A percentile compares a stretch with the other conserved stretches of the same genome.
Evolutionary conservation across 2,113 vertebrate species (phyloP).

Genomic region (Lonchura striata): DNA sequence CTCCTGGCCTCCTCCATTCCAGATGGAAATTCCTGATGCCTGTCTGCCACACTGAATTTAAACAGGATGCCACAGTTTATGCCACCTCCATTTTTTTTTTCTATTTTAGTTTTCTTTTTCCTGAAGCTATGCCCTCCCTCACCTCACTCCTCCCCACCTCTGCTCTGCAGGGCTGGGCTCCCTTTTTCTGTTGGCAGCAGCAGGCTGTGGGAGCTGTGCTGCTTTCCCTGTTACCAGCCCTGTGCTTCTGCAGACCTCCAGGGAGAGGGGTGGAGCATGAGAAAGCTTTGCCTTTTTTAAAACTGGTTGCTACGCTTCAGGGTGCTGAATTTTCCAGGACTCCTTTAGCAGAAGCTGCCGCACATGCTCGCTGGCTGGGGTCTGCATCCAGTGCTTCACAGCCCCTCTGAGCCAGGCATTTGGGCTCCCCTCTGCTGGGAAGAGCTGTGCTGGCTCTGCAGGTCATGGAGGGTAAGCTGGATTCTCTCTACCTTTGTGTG

Average conservation of each 20-base stretch:
- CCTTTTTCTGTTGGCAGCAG: neutral
- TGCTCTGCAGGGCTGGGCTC: neutral
- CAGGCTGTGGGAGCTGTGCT: neutral
- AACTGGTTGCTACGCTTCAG: neutral
- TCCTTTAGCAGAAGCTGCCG: neutral
- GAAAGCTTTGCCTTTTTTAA: neutral
- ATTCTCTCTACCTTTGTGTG: constrained; percentile 62
- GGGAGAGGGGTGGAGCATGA: neutral
- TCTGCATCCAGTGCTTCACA: neutral
- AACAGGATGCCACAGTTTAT: neutral
- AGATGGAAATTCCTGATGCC: neutral
- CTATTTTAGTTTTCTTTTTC: neutral
- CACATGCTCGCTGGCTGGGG: rapidly evolving
- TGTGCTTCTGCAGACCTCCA: neutral
- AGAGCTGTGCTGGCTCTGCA: constrained; percentile 48
- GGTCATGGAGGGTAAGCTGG: constrained; percentile 65
- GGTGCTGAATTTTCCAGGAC: neutral
- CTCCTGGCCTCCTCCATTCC: neutral
- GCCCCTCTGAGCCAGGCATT: neutral
- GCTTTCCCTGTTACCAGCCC: neutral
- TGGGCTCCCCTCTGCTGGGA: neutral
- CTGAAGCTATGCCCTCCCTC: neutral
- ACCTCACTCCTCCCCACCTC: neutral
- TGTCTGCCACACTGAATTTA: neutral
- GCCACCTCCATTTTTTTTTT: neutral